Evolutionary conservation across 1,140 invertebrate species (phyloP).

Genomic region (Orius insidiosus): DNA sequence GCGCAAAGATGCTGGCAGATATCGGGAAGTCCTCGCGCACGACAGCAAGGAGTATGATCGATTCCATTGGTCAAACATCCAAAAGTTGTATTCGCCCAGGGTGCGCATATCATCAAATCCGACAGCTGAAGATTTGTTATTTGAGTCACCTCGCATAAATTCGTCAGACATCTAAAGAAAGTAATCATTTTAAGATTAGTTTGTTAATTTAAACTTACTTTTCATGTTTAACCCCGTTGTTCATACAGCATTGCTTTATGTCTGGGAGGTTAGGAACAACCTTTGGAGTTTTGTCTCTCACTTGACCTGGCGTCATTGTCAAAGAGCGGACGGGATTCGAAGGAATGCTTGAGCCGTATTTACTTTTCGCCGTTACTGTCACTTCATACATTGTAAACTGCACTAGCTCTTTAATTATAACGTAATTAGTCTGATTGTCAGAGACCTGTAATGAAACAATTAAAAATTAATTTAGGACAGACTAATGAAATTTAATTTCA

Average conservation of each 20-base stretch:
- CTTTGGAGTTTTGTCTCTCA: conserved; percentile 29
- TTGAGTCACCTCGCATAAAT: conserved; percentile 56
- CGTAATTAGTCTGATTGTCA: conserved; percentile 32
- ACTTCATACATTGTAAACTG: conserved; percentile 71
- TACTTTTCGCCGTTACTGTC: conserved; percentile 48
- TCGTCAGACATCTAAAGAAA: conserved; percentile 41
- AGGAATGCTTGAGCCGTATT: conserved; percentile 53
- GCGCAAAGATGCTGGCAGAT: conserved; percentile 55
- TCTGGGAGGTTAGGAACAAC: conserved; percentile 45
- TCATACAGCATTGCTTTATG: conserved; percentile 47
- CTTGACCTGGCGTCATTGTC: conserved; percentile 40
- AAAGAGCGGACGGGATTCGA: conserved; percentile 47
- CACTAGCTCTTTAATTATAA: conserved; percentile 37
- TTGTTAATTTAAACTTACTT: no score
- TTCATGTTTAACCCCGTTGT: conserved; percentile 49
- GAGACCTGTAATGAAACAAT: conserved; percentile 28
- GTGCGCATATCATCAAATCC: conserved; percentile 71
- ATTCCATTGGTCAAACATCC: conserved; percentile 59
- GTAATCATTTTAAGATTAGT: no score
- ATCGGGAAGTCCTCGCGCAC: conserved; percentile 48
- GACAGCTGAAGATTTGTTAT: conserved; percentile 38
- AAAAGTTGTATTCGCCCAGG: conserved; percentile 61
- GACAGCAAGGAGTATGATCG: conserved; percentile 66
- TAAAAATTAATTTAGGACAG: neutral
- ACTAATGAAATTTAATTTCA: no score